Conservation (phyloP, 2,797 vertebrate genomes). For the Petrocephalus schoutedeni region DNA sequence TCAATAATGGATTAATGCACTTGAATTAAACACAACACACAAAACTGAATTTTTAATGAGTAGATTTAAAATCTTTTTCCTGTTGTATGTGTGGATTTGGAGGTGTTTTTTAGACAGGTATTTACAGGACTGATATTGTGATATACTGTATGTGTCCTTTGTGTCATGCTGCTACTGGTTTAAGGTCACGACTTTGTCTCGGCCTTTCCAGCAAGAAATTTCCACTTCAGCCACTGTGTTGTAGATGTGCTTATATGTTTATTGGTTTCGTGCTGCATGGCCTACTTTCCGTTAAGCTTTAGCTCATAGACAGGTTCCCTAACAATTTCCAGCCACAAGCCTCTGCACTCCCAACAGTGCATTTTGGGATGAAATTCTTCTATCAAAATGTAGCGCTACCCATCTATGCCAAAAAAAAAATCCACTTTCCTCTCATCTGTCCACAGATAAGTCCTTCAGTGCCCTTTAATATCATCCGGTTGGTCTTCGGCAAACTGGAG, state of each 20-base stretch:
- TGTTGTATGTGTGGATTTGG: neutral
- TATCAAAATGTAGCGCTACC: neutral
- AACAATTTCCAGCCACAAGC: conserved; percentile 45
- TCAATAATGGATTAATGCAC: neutral
- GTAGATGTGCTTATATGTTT: neutral
- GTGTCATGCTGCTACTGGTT: neutral
- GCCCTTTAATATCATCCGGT: neutral
- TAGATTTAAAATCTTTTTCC: neutral
- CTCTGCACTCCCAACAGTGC: conserved; percentile 50
- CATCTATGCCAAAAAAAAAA: neutral
- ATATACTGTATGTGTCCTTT: neutral
- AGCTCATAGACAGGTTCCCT: neutral
- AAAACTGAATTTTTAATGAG: neutral
- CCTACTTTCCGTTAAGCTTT: neutral
- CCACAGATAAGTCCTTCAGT: neutral
- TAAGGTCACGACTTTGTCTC: neutral
- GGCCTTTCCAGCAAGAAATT: neutral
- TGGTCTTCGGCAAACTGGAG: neutral
- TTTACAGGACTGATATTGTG: neutral
- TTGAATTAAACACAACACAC: neutral
- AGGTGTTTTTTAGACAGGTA: neutral
- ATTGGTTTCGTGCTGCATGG: neutral
- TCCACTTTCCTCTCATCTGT: neutral
- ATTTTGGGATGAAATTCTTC: conserved; percentile 53
- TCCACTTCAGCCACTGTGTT: neutral